Evolutionary conservation across 2,888 invertebrate genomes (phyloP).

Genomic region (Tinea pellionella): DNA sequence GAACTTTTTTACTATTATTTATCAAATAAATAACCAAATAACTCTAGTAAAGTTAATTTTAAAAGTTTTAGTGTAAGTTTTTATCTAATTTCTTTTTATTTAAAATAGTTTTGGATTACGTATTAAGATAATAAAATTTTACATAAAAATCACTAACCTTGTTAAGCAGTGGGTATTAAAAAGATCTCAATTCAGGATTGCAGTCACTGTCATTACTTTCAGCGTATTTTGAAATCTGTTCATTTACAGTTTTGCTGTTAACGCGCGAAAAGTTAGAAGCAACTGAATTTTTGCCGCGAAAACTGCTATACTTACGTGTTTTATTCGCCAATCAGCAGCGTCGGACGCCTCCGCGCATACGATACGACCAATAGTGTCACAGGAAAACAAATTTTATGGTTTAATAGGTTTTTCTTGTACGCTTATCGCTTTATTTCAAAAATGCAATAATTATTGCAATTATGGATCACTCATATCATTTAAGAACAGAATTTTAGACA

Average conservation of each 20-base stretch:
- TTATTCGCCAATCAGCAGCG: constrained; percentile 38
- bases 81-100: too few species aligned
- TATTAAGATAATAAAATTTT: neutral
- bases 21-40: too few species aligned
- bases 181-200: neutral
- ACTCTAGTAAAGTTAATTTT: too few species aligned
- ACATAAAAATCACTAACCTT: neutral
- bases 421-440: constrained; percentile 19
- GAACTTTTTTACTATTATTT: too few species aligned
- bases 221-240: neutral
- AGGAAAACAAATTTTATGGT: constrained; percentile 45
- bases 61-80: too few species aligned
- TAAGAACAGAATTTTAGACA: too few species aligned
- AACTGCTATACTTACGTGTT: constrained; percentile 51
- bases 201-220: neutral
- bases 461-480: too few species aligned
- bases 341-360: constrained; percentile 43
- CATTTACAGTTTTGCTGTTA: constrained; percentile 18
- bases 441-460: neutral
- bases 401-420: constrained; percentile 61
- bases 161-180: neutral
- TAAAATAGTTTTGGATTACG: too few species aligned
- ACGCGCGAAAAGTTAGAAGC: constrained; percentile 43
- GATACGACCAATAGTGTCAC: constrained; percentile 32
- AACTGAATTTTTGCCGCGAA: constrained; percentile 61